Percentiles rank a stretch among this genome's conserved stretches.
These are phyloP conservation scores for Operophtera brumata DNA, from an alignment of 2,888 invertebrate genomes.

Conservation along the genomic window DNA sequence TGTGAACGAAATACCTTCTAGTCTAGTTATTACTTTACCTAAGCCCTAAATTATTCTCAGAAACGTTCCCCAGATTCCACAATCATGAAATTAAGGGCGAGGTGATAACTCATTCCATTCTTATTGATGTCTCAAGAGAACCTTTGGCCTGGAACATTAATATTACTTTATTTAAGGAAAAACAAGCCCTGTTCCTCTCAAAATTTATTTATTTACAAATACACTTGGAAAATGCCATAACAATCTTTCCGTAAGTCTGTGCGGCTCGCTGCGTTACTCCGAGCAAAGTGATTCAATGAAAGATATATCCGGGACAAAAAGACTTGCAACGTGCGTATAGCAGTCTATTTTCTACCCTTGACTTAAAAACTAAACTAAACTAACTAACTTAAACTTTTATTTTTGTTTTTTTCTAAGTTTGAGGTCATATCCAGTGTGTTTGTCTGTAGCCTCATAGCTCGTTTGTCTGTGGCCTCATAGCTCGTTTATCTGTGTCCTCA, in stretches of 20 bases:
- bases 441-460: too few species aligned
- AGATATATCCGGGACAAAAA: slow-evolving; percentile 18
- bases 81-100: slow-evolving; percentile 7
- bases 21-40: background rate
- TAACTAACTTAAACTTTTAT: too few species aligned
- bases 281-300: slow-evolving; percentile 14
- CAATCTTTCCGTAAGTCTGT: background rate
- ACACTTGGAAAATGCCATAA: slow-evolving; percentile 17
- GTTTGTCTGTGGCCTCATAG: too few species aligned
- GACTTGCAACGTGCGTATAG: slow-evolving; percentile 15
- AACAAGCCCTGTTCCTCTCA: slow-evolving; percentile 19
- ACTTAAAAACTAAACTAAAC: too few species aligned
- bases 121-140: slow-evolving; percentile 26
- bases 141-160: slow-evolving; percentile 25
- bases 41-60: background rate
- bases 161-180: slow-evolving; percentile 30
- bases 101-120: slow-evolving; percentile 23
- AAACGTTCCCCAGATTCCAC: background rate
- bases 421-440: too few species aligned
- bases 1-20: background rate
- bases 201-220: slow-evolving; percentile 35
- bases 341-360: background rate
- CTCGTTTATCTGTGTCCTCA: too few species aligned
- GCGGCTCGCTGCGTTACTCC: background rate
- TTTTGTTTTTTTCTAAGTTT: too few species aligned